These are phyloP conservation scores for Drosophila lutescens DNA, from an alignment of 2,888 invertebrate genomes.

Conservation along the genomic window DNA sequence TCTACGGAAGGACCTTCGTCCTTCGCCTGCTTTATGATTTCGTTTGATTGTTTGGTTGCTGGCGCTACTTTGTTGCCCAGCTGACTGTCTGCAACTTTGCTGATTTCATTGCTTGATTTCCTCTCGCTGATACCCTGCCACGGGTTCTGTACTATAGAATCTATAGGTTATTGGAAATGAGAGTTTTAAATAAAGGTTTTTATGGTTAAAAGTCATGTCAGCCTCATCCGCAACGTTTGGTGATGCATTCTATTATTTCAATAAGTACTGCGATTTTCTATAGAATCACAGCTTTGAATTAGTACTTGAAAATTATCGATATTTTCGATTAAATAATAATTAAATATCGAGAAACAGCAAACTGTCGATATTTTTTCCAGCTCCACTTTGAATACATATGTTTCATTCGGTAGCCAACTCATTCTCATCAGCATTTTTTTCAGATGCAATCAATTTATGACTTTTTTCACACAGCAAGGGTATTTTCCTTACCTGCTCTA, in stretches of 20 bases:
- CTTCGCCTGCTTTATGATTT: constrained; percentile 43
- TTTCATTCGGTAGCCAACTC: too few relatives aligned
- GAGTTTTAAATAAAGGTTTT: not conserved
- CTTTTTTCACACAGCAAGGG: not conserved
- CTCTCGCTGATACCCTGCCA: constrained; percentile 19
- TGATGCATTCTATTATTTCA: too few relatives aligned
- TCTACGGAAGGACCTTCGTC: constrained; percentile 2
- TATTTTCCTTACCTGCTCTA: not conserved
- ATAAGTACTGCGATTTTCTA: too few relatives aligned
- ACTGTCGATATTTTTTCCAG: too few relatives aligned
- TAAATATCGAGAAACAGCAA: too few relatives aligned
- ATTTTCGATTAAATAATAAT: too few relatives aligned
- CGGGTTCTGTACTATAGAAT: not conserved
- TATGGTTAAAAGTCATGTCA: not conserved
- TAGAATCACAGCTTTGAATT: too few relatives aligned
- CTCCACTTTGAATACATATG: too few relatives aligned
- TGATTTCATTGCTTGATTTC: constrained; percentile 56
- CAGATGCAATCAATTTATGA: not conserved
- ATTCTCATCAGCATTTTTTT: too few relatives aligned
- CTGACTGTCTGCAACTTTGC: constrained; percentile 65
- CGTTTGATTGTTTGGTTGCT: constrained; percentile 52
- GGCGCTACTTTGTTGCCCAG: constrained; percentile 39
- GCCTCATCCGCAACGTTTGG: too few relatives aligned
- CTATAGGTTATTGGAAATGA: not conserved
- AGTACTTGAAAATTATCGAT: too few relatives aligned